Base-by-base conservation (phyloP, 2,888 invertebrate genomes). In the Epistrophe grossulariae region DNA sequence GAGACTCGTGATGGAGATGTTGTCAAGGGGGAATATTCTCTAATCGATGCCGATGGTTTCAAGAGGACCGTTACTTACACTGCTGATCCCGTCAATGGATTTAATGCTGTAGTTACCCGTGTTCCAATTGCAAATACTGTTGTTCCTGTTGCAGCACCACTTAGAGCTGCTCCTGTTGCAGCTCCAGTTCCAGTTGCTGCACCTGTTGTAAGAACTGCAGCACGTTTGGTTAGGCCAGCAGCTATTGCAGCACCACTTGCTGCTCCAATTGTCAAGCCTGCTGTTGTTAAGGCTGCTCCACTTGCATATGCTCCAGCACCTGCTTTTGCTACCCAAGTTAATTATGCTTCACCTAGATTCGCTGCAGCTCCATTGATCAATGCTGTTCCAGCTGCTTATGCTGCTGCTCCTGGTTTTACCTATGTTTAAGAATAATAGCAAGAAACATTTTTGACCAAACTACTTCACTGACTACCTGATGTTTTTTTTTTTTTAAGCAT, bases 1-100 rank as follows among this genome's bases (percentile, higher is more conserved):
- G 84, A 84, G 19, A 50, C 76, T 28, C 84, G 79, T 19, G 79
- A 84, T 55, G 84, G 84, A 52, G 84, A 84, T 76, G 79, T 84
- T 9, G 84, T 84, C 17, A 79, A 64, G 43, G 84, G 84, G 35
- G 84, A 84, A 71, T 84, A 84, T 11, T 79, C 79, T 0, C 24
- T 84, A 19, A 57, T 79, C 50, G 84, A 84, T 76, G 48, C 84
- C 10, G 84, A 84, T 71, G 79, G 84, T 5, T 84, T 66, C 45
- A 79, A 64, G 74, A 64, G 84, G 45, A 84, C 80, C 50, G 84
- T 79, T 10, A 79, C 79, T 11, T 84, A 84, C 31, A 84, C 76
- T 50, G 79, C 84, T 1, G 84, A 84, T 59, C 66, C 79, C 13
- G 76, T 79, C 0, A 79, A 84, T 76, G 84, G 84, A 71, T 84